Base-by-base conservation (phyloP, 1,140 invertebrate genomes). In the Drusus annulatus region DNA sequence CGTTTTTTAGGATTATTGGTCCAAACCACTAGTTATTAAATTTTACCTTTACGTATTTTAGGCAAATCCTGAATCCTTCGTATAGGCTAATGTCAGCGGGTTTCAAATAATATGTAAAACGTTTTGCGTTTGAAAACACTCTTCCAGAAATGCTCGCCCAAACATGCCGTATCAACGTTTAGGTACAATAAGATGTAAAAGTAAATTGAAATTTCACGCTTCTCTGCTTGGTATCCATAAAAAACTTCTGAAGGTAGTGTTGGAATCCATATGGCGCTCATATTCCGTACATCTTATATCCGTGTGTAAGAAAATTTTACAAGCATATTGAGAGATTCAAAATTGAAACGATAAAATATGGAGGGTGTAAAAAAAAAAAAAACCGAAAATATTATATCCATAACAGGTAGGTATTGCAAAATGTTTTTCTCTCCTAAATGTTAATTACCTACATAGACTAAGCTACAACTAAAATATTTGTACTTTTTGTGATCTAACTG, bases 141-240 rank as follows among this genome's bases (percentile, higher is more conserved):
- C 7, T 10, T 13, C 10, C 10, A 36, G 10, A 45, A 45, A 56
- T 15, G 10, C 58, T 23, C 19, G 3, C 23, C 2, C 13, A 60
- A 15, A 60, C 23, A 23, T 60, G 19, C 25, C 58, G 58, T 56
- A 56, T 8, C 21, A 31, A n/a, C 25, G 16, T 65, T 36, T n/a
- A 19, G 15, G 6, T 65, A 31, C 28, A 65, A 31, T 36, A 65
- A 65, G 62, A 65, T 65, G 62, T 65, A 31, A 65, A 65, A 65
- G 31, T 10, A 65, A 65, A 65, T 65, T 65, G 62, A 65, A 65
- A 65, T 65, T 65, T 65, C 28, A 21, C 62, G 62, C 62, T 65
- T 65, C 62, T 28, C 16, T 36, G 62, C 62, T 15, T n/a, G 62
- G 13, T 65, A 65, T 65, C 62, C 23, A 65, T 65, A 65, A 65